Evolutionary conservation across 2,888 invertebrate species (phyloP), one percentile per base, ranked within the genome.

Genomic region (Mythimna ferrago): DNA sequence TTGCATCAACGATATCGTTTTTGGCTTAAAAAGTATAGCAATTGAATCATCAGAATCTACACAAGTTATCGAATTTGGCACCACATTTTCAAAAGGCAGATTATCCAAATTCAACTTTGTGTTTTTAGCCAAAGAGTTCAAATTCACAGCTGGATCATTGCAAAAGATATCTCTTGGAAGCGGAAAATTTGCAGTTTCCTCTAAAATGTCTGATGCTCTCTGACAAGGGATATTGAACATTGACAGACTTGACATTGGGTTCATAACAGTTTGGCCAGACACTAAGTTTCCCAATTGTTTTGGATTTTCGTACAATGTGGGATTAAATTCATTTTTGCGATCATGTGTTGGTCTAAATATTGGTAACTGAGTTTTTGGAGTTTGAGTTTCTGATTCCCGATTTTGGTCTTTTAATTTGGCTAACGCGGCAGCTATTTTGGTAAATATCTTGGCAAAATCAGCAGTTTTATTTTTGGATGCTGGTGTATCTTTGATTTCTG

Each of bases 151-250:
- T 14, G 76, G 58, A 26, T 75, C 71, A 53, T 83, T 75, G 35
- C 81, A 83, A 19, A 68, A 80, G 9, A 68, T 61, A 32, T 84
- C 74, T 71, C 69, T 83, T 38, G 88, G 87, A 19, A 84, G 60
- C 6, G 73, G 61, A 1, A 76, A 76, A 48, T 73, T 71, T 0
- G 78, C 80, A 11, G 87, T 82, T 67, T 90, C 91, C 63, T 89
- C 88, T 54, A 92, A 81, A 26, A 92, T 86, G 69, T 92, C 92
- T 6, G 88, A 83, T 32, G 91, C 92, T 85, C 73, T 83, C 66
- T 89, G 89, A 71, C 90, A 92, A n/a, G 92, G 92, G 56, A 92
- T 89, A 71, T 85, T 86, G 71, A 92, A 91, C 32, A 71, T 83
- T 84, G 71, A 80, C 0, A 11, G 4, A 6, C 68, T 83, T 2